phyloP scores from a whole-genome alignment of 2,888 invertebrate genomes.

The Microchrysa polita region DNA sequence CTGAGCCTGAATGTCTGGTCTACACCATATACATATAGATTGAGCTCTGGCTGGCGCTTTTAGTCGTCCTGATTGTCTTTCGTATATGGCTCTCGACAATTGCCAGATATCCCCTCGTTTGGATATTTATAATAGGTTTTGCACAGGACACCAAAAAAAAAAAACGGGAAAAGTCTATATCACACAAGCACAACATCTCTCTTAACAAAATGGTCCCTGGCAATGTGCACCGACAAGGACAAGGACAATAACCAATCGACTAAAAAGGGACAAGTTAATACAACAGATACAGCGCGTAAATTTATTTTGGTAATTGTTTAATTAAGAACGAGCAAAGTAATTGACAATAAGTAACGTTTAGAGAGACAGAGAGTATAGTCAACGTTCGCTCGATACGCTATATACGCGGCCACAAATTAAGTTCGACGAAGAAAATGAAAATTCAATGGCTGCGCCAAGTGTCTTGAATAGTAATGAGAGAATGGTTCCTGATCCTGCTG shows the following conservation, averaged over 20 bases:
- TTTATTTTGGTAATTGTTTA: slow-evolving; percentile 37
- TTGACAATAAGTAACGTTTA: slow-evolving; percentile 31
- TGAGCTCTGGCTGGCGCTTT: background rate
- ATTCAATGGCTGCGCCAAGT: too few relatives aligned
- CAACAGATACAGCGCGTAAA: background rate
- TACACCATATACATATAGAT: too few relatives aligned
- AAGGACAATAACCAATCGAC: background rate
- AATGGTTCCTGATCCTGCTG: too few relatives aligned
- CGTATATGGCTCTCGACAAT: background rate
- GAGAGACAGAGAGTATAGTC: background rate
- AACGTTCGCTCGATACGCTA: background rate
- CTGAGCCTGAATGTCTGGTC: background rate
- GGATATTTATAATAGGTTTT: background rate
- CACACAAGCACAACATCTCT: background rate
- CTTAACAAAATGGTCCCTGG: too few relatives aligned
- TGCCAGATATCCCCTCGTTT: slow-evolving; percentile 20
- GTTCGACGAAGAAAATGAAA: too few relatives aligned
- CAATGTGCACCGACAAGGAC: background rate
- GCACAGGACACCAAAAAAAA: background rate
- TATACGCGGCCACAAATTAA: too few relatives aligned
- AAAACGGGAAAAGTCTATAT: slow-evolving; percentile 27
- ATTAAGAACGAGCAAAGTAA: slow-evolving; percentile 25
- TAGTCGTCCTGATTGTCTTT: too few relatives aligned
- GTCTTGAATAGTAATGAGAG: too few relatives aligned
- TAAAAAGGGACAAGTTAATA: slow-evolving; percentile 33